Evolutionary conservation across 1,140 invertebrate genomes (phyloP).

Genomic region (Neelides sp.): DNA sequence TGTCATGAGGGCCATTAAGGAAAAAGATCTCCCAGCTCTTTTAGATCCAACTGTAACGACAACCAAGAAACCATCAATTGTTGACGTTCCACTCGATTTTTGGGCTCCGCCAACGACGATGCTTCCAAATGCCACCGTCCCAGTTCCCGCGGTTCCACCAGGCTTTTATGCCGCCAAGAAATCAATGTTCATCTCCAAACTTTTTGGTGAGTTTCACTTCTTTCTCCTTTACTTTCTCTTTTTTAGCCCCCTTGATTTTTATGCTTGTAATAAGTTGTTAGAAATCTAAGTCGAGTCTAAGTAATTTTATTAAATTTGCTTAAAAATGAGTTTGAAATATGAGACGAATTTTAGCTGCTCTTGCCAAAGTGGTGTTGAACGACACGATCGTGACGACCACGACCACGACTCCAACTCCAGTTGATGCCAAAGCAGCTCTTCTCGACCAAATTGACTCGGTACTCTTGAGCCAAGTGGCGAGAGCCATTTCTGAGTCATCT

Average conservation of each 20-base stretch:
- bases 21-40: too few species aligned
- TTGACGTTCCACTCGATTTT: constrained; percentile 8
- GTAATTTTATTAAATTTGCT: neutral
- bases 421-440: neutral
- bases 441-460: constrained; percentile 7
- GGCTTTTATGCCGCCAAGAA: constrained; percentile 24
- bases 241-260: neutral
- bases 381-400: neutral
- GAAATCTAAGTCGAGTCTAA: neutral
- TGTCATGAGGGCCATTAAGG: neutral
- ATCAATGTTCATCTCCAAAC: constrained; percentile 23
- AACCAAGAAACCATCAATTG: constrained; percentile 11
- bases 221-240: neutral
- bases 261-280: neutral
- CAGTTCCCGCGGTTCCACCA: constrained; percentile 9
- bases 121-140: constrained; percentile 5
- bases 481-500: neutral
- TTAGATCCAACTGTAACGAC: neutral
- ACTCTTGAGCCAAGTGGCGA: neutral
- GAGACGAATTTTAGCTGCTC: neutral
- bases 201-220: constrained; percentile 8
- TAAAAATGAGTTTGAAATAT: neutral
- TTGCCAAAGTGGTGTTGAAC: constrained; percentile 17
- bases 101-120: constrained; percentile 13
- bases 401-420: neutral